Base-by-base conservation (phyloP, 1,140 invertebrate genomes). In the Trachymyrmex cornetzi region DNA sequence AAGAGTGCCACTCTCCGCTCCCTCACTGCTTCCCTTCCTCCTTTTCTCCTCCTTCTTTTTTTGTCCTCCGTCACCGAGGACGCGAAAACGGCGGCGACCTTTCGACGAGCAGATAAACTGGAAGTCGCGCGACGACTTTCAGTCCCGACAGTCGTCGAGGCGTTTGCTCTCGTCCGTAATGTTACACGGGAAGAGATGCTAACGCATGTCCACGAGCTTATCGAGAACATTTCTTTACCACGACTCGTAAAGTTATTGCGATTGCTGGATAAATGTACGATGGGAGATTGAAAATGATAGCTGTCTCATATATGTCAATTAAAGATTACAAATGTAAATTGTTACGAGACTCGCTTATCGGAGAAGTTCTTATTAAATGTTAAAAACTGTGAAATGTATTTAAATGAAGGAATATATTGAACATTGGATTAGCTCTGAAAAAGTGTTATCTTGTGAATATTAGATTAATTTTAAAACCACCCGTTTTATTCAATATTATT, bases 1-100 rank as follows among this genome's bases (percentile, higher is more conserved):
- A 85, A 82, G 84, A 91, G 88, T 91, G 88, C 91, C 72, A 88
- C 81, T 85, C 80, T 81, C 86, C 14, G 48, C 74, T 69, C 44
- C 88, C 84, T 88, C 91, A 6, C 89, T 80, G 85, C 69, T 59
- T 77, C 86, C 85, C 72, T 86, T 85, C 50, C 79, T 71, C 57
- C 55, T n/a, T 57, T 22, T n/a, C 55, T 57, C 48, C 87, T 85
- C 71, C 77, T 66, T 87, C 61, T 69, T 55, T 38, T 67, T 64
- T 22, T 16, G 27, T 44, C 77, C 72, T 24, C 44, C 24, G 82
- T 86, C 71, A 50, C 66, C 63, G 30, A 64, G 27, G 55, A 87
- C 63, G 82, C 74, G 61, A 85, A 82, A 82, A 82, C 80, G 80
- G 38, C 67, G 67, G 30, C 82, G 59, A 85, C 48, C 82, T 64